Evolutionary conservation across 2,113 vertebrate species (phyloP).

Genomic region (Geococcyx californianus): DNA sequence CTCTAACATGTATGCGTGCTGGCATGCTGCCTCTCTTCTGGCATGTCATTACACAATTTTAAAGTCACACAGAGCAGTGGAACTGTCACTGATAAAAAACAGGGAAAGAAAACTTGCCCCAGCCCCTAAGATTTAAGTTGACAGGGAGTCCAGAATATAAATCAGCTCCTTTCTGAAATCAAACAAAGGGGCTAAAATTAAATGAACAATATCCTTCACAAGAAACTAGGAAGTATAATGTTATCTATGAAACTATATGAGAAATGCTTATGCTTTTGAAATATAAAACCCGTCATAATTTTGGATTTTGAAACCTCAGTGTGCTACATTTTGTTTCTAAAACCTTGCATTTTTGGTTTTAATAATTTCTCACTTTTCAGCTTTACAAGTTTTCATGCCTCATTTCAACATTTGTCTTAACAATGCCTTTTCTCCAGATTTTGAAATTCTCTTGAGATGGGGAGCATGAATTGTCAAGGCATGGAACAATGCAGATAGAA

Average conservation of each 20-base stretch:
- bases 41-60: neutral
- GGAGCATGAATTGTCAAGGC: neutral
- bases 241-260: neutral
- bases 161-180: neutral
- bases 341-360: neutral
- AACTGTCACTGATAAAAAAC: neutral
- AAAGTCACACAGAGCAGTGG: neutral
- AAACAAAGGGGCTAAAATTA: neutral
- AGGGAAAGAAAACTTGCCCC: neutral
- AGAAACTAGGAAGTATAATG: neutral
- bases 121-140: neutral
- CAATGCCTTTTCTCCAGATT: neutral
- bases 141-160: neutral
- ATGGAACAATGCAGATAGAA: neutral
- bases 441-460: neutral
- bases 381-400: neutral
- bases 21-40: neutral
- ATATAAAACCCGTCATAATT: neutral
- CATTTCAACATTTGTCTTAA: neutral
- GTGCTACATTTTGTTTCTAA: neutral
- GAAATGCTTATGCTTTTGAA: neutral
- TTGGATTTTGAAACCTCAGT: neutral
- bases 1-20: neutral
- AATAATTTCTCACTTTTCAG: neutral
- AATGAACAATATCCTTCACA: neutral